Evolutionary conservation across 2,113 vertebrate species (phyloP).

Genomic region (Cololabis saira): DNA sequence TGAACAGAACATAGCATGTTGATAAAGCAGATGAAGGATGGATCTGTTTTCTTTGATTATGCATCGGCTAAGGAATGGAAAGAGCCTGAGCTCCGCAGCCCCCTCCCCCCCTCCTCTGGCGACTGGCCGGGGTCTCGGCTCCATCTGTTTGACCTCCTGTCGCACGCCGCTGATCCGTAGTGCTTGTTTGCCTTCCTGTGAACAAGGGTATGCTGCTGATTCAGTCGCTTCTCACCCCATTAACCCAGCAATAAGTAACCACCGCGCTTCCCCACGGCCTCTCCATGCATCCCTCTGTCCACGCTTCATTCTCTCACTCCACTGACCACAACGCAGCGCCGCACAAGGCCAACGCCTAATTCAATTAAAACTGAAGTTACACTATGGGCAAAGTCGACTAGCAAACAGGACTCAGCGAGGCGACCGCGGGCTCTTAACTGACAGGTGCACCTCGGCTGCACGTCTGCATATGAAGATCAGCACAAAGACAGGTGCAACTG

Average conservation of each 20-base stretch:
- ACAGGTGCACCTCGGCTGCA: conserved; percentile 2
- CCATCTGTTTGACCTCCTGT: conserved; percentile 67
- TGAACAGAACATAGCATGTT: too few relatives aligned
- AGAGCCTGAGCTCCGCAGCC: background rate
- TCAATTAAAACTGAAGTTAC: background rate
- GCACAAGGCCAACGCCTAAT: background rate
- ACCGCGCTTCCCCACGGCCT: conserved; percentile 70
- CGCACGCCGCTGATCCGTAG: conserved; percentile 48
- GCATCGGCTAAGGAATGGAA: background rate
- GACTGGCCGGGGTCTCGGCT: conserved; percentile 44
- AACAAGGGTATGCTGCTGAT: conserved; percentile 80
- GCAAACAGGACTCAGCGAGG: background rate
- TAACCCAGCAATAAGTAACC: conserved; percentile 86
- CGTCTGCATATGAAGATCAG: conserved; percentile 15
- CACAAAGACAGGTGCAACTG: conserved; percentile 10
- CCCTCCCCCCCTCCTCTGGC: background rate
- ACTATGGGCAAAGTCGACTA: background rate
- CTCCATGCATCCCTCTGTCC: conserved; percentile 37
- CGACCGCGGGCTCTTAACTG: background rate
- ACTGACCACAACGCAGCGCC: background rate
- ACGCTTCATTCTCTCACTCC: conserved; percentile 9
- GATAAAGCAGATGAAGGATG: too few relatives aligned
- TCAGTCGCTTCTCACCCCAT: conserved; percentile 82
- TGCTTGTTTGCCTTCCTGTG: conserved; percentile 76
- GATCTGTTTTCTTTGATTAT: too few relatives aligned